Evolutionary conservation across 2,888 invertebrate genomes (phyloP), one percentile per base, ranked within the genome.

Genomic region (Cerceris rybyensis): DNA sequence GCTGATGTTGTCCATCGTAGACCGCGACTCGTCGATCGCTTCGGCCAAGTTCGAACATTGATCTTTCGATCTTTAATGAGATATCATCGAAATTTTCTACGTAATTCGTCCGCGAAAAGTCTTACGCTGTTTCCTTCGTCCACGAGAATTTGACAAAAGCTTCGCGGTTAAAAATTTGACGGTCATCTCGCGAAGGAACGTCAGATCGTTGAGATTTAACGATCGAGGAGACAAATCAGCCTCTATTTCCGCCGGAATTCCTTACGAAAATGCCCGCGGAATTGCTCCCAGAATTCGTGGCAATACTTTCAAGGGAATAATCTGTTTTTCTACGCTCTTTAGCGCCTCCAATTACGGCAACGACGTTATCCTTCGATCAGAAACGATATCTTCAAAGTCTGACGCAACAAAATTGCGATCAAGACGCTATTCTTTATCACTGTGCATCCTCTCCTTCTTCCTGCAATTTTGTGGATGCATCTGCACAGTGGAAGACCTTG

Each of bases 1-100:
- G 64, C 76, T 81, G 7, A 88, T 43, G 61, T 86, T 82, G 17
- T 84, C 86, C 90, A 89, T 89, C 66, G 50, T 70, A n/a, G 54
- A 70, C 55, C 28, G 14, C 54, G 39, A 68, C 9, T 58, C 54
- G 17, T 2, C 14, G 52, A 74, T 75, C 54, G 46, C 73, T 11
- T 0, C 50, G 16, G 16, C 17, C n/a, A 2, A 9, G 28, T 60
- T 70, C 52, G 60, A 52, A 9, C 17, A 11, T 49, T n/a, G 14
- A 63, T 7, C 43, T 13, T 43, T 7, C 11, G 52, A n/a, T 57
- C 17, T 2, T n/a, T 0, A 7, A 6, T 1, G 9, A 67, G 61
- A 28, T 70, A 9, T 17, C 66, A 13, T 67, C 57, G 50, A 43
- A 28, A 73, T 75, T 74, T 66, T 63, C 41, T 73, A 41, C 57